Conservation (phyloP, 2,888 invertebrate genomes). For the Macrophya alboannulata region DNA sequence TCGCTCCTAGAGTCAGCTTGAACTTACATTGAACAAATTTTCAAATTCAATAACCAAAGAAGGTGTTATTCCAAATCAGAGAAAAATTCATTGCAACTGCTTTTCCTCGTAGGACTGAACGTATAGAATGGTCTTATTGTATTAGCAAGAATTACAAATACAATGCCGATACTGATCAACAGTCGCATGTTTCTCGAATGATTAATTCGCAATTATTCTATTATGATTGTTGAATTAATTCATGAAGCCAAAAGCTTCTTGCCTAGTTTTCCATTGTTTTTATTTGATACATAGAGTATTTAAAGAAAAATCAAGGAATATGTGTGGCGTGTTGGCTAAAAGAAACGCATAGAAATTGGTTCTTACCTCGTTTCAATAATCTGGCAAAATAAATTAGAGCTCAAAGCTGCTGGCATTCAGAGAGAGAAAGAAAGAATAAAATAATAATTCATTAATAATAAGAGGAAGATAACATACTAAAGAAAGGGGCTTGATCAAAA, state of each 20-base stretch:
- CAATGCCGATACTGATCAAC: not conserved
- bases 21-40: not conserved
- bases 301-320: not conserved
- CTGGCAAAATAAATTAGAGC: not conserved
- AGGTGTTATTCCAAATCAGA: not conserved
- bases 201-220: not conserved
- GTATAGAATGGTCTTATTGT: not conserved
- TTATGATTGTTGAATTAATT: constrained; percentile 2
- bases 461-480: not conserved
- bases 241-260: not conserved
- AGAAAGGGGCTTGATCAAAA: not conserved
- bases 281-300: not conserved
- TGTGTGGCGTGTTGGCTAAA: not conserved
- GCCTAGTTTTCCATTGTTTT: not conserved
- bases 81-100: not conserved
- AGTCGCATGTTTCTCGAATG: not conserved
- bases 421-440: not conserved
- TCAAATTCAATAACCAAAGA: not conserved
- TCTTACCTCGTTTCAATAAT: not conserved
- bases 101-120: not conserved
- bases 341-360: not conserved
- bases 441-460: not conserved
- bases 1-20: not conserved
- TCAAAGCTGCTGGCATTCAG: not conserved
- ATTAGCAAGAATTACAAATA: not conserved